These are phyloP conservation scores for Phengaris alcon DNA, from an alignment of 2,888 invertebrate genomes.

Conservation along the genomic window DNA sequence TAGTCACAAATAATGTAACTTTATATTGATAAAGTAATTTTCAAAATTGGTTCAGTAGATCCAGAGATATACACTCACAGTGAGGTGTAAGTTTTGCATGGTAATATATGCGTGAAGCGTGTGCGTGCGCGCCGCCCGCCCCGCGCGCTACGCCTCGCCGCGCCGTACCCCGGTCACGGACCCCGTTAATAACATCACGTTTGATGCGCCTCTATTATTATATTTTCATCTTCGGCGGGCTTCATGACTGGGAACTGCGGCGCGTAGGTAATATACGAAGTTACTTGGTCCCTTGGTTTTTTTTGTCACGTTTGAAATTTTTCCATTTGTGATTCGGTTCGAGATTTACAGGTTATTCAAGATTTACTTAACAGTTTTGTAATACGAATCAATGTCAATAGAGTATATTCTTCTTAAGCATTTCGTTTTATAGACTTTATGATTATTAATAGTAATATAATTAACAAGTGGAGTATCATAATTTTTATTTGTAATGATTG, in stretches of 20 bases:
- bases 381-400: background rate
- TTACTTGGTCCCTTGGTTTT: slow-evolving; percentile 52
- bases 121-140: slow-evolving; percentile 60
- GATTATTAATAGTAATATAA: too few species aligned
- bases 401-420: background rate
- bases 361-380: background rate
- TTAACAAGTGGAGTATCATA: too few species aligned
- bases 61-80: slow-evolving; percentile 37
- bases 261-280: slow-evolving; percentile 50
- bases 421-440: background rate
- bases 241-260: slow-evolving; percentile 66
- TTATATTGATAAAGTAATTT: too few species aligned
- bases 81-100: slow-evolving; percentile 63
- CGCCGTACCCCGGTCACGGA: slow-evolving; percentile 70
- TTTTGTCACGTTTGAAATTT: slow-evolving; percentile 48
- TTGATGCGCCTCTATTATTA: slow-evolving; percentile 79
- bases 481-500: too few species aligned
- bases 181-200: slow-evolving; percentile 78
- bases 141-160: slow-evolving; percentile 49
- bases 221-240: slow-evolving; percentile 75
- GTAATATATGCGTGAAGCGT: slow-evolving; percentile 70
- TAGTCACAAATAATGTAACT: too few species aligned
- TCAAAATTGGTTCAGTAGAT: too few species aligned
- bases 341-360: background rate
- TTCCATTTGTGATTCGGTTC: slow-evolving; percentile 4